A percentile compares a stretch with the other conserved stretches of the same genome.
Evolutionary conservation across 2,888 invertebrate genomes (phyloP).

Genomic region (Drosophila fungiperda): DNA sequence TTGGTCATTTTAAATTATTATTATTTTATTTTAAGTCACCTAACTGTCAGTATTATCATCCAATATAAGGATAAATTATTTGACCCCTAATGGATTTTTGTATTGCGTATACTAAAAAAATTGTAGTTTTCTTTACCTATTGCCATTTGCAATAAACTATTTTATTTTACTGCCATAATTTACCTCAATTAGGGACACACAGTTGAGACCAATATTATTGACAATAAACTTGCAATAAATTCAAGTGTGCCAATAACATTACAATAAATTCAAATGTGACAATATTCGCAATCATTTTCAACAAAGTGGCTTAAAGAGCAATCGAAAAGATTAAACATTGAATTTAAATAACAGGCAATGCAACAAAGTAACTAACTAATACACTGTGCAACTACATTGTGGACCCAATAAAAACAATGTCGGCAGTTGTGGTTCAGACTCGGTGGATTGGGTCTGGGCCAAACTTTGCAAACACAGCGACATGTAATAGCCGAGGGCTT

Average conservation of each 20-base stretch:
- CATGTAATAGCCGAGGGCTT: conserved; percentile 48
- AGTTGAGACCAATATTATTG: neutral
- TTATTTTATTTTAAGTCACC: neutral
- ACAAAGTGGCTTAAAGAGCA: neutral
- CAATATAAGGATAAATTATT: neutral
- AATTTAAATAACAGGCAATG: neutral
- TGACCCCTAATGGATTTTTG: neutral
- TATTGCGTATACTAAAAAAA: too few relatives aligned
- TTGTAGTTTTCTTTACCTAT: neutral
- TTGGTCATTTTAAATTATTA: neutral
- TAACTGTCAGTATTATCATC: neutral
- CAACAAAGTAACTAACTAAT: neutral
- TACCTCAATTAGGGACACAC: neutral
- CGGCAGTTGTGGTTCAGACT: conserved; percentile 13
- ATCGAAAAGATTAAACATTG: neutral
- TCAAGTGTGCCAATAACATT: neutral
- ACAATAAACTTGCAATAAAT: neutral
- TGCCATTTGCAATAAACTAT: neutral
- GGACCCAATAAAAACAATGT: conserved; percentile 6
- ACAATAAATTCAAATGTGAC: neutral
- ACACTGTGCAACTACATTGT: neutral
- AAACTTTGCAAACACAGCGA: conserved; percentile 19
- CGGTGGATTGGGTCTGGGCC: neutral
- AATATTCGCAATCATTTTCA: neutral
- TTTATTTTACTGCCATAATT: neutral